Conservation (phyloP, 2,113 vertebrate genomes). For the Galemys pyrenaicus region DNA sequence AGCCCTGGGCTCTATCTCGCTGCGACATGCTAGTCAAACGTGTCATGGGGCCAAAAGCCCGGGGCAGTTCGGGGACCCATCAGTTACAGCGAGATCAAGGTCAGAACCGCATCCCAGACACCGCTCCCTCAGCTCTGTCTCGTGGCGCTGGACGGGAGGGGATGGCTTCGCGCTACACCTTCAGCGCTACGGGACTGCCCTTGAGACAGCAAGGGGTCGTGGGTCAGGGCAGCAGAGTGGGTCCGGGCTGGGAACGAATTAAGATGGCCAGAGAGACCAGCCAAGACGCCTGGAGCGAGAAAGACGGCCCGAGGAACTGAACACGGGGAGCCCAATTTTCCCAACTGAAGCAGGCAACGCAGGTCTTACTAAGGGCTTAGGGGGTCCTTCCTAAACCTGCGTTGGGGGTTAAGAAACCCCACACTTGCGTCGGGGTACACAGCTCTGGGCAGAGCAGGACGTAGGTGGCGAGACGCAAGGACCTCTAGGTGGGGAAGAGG, state of each 20-base stretch:
- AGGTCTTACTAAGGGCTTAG: background rate
- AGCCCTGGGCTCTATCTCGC: background rate
- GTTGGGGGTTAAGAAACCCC: background rate
- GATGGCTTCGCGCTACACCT: background rate
- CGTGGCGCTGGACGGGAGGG: background rate
- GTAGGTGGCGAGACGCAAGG: too few species aligned
- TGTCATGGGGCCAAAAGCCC: background rate
- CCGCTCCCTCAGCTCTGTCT: background rate
- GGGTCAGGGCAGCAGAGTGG: background rate
- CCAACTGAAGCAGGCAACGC: background rate
- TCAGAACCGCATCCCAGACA: background rate
- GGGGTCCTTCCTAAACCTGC: background rate
- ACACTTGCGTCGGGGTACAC: background rate
- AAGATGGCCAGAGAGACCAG: background rate
- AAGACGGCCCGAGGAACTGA: too few species aligned
- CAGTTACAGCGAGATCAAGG: background rate
- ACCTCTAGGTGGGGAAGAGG: background rate
- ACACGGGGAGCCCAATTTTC: too few species aligned
- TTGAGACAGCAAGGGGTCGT: background rate
- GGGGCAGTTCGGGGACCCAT: background rate
- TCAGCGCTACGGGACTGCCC: background rate
- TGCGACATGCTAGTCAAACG: background rate
- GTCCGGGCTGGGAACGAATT: background rate
- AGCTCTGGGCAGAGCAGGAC: background rate
- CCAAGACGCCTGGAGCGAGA: background rate